Evolutionary conservation across 2,113 vertebrate species (phyloP), one percentile per base, ranked within the genome.

Genomic region (Trematomus loennbergii): DNA sequence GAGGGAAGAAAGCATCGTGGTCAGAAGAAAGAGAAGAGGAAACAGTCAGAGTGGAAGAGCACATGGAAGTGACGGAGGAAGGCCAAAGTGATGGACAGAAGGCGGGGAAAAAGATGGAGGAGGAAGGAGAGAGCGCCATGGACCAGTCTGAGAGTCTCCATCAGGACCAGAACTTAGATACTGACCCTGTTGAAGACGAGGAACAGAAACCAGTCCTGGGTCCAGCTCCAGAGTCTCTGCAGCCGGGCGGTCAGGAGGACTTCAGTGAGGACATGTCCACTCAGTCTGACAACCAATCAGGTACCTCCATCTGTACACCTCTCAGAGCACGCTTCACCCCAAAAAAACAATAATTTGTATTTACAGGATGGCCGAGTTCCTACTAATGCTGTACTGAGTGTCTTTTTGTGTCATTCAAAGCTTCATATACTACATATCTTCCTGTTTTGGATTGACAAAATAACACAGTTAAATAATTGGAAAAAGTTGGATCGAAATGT

Each of bases 261-360:
- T 87, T 93, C 81, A 88, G 93, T 12, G 92, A 94, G 79, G 91
- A 92, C 88, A 87, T 90, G 86, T 94, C 94, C 0, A 87, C 87
- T 0, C 94, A 92, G 68, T 92, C 94, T 0, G 94, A 94, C 93
- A 94, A 94, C 87, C 94, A 94, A 57, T 94, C 95, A 91, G 95
- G 94, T 95, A 89, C 33, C 8, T 40, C 36, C 36, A 8, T 20
- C 8, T 53, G 63, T 48, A 63, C n/a, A 45, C 60, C 13, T 36
- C 15, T 12, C 12, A 40, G 18, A 12, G 29, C 50, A 20, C 1
- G 5, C 8, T 59, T 15, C 0, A 36, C 18, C 36, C 36, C 18
- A 9, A 36, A 5, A 29, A 16, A 9, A 58, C 12, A 5, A 9
- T 12, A 9, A 22, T 54, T 55, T 22, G 2, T 22, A 40, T 40